Conservation (phyloP, 1,140 invertebrate genomes). For the Temnothorax longispinosus region DNA sequence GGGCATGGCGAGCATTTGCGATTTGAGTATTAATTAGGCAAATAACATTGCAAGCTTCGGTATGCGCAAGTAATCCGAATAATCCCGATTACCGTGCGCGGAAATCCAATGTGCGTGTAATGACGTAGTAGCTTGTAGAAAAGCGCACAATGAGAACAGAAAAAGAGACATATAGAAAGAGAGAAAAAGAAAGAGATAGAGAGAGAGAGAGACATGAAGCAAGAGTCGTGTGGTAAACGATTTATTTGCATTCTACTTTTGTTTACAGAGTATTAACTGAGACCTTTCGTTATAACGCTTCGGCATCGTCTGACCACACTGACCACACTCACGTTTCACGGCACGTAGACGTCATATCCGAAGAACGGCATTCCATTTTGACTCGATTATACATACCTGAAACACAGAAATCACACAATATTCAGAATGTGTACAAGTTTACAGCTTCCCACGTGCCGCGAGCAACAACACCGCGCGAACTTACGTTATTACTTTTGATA, state of each 20-base stretch:
- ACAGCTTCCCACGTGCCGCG: background rate
- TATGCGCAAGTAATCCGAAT: background rate
- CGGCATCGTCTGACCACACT: conserved; percentile 61
- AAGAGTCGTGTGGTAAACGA: conserved; percentile 64
- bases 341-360: background rate
- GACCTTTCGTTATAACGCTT: conserved; percentile 67
- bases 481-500: background rate
- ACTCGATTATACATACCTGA: conserved; percentile 69
- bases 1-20: background rate
- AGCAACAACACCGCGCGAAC: background rate
- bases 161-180: background rate
- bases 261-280: conserved; percentile 71
- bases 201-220: conserved; percentile 41
- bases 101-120: conserved; percentile 36
- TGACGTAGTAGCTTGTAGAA: conserved; percentile 10
- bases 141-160: conserved; percentile 49
- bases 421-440: conserved; percentile 24
- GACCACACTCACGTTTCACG: conserved; percentile 64
- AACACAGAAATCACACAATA: conserved; percentile 56
- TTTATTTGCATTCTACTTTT: conserved; percentile 73
- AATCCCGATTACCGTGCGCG: conserved; percentile 10
- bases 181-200: background rate
- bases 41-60: conserved; percentile 9
- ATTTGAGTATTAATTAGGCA: conserved; percentile 34
- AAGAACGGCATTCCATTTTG: background rate